Percentiles rank a stretch among this genome's conserved stretches.
These are phyloP conservation scores for Moxostoma hubbsi DNA, from an alignment of 2,797 vertebrate species.

Conservation along the genomic window DNA sequence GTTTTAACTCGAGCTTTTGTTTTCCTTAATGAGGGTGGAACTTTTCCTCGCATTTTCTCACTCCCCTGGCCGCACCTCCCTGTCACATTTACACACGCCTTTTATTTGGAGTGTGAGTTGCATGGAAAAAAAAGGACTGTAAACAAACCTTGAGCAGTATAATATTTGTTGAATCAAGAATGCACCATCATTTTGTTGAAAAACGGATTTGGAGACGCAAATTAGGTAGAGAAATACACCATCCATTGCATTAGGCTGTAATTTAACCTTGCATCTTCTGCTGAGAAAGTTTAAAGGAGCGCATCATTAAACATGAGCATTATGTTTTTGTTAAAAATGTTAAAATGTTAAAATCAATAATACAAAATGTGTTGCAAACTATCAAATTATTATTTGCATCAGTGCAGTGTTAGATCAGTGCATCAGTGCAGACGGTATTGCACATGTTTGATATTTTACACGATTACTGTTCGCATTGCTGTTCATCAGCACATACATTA, in stretches of 20 bases:
- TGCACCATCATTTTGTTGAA: background rate
- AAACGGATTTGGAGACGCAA: background rate
- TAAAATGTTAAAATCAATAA: background rate
- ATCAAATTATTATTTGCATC: background rate
- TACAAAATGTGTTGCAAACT: background rate
- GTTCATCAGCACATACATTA: background rate
- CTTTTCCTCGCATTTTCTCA: conserved; percentile 57
- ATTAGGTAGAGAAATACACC: background rate
- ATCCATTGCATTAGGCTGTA: background rate
- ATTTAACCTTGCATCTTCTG: no score
- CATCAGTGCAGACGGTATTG: background rate
- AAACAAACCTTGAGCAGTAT: background rate
- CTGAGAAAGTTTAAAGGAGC: background rate
- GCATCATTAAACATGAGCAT: background rate
- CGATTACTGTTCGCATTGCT: background rate
- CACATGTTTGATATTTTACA: background rate
- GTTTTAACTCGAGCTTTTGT: conserved; percentile 76
- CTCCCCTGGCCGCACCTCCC: conserved; percentile 77
- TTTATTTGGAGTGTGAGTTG: conserved; percentile 56
- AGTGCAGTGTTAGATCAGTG: background rate
- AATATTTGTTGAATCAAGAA: conserved; percentile 1
- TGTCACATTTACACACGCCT: conserved; percentile 73
- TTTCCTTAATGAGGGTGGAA: conserved; percentile 77
- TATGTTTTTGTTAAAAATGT: background rate
- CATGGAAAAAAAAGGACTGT: conserved; percentile 9